Evolutionary conservation across 2,113 vertebrate species (phyloP), one percentile per base, ranked within the genome.

Genomic region (Microtus montanus): DNA sequence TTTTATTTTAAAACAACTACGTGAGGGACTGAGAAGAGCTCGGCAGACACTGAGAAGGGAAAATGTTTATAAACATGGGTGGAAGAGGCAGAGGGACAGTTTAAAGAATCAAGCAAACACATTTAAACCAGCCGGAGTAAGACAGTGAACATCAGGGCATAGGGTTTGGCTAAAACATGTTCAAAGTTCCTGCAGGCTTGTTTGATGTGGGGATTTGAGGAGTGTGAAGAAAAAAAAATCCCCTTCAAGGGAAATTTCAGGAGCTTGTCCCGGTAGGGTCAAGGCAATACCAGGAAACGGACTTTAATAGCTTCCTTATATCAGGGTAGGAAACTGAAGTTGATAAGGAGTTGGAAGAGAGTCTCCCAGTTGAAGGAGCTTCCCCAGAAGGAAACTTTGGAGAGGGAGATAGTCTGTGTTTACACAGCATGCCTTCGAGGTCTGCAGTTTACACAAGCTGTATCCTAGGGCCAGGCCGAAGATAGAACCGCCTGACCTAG

Each of bases 321-420:
- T 93, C 96, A 94, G 97, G 70, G 78, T 96, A 93, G 97, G 97
- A 96, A 97, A 85, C 93, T 28, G n/a, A 0, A 44, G 78, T 28
- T 74, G 97, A 97, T 97, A 97, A 97, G 93, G 38, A 66, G 90
- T 74, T 52, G 77, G 95, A 96, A 73, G 64, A 41, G 10, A 94
- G 92, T 5, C 30, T 89, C 79, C 84, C 35, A 14, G 82, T 47
- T 70, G 91, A 63, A 73, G 74, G 70, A 70, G 74, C 68, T 64
- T 90, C 88, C 38, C 47, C 77, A n/a, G 26, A 84, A 96, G 96
- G 97, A 97, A 97, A 38, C 5, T 0, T 0, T 94, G 96, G 61
- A 74, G 66, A 26, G 77, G 92, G 73, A 97, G 97, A 97, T 96
- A 97, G 97, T 89, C 92, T 41, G 82, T 97, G 97, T 97, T 97